Base-by-base conservation (phyloP, 2,113 vertebrate species). In the Gyps fulvus region DNA sequence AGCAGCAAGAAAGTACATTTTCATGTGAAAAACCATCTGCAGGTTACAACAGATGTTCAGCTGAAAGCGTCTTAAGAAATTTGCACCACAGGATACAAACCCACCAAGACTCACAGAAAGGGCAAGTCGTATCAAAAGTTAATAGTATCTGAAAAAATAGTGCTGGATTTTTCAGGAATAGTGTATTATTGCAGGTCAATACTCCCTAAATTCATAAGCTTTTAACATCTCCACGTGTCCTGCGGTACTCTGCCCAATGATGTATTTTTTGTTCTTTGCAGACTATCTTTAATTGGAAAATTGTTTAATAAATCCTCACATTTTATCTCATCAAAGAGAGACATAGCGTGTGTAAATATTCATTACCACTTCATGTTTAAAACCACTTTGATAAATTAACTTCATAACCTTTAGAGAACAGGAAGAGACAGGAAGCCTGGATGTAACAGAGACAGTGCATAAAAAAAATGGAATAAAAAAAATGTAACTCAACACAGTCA, bases 241-340 rank as follows among this genome's bases (percentile, higher is more conserved):
- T 77, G 47, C 73, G 78, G 19, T 84, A 66, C 49, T 76, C 45
- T 83, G 36, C 38, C 83, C 87, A 93, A 11, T 89, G 58, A 91
- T 87, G 63, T 71, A 55, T 74, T 59, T 86, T 77, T 94, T 95
- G 72, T 96, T 93, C 94, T 73, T 91, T 88, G 38, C 91, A 94
- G 93, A 73, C 63, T 83, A 12, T 74, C 58, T 94, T 95, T 97
- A 97, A 94, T 83, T 97, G 93, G 95, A 91, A 93, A 97, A 90
- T 62, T 83, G 94, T 97, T 97, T 85, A 93, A 84, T 87, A 95
- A 95, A 97, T 96, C 61, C 83, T 95, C 74, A 81, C 83, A 88
- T 97, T 97, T 92, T 97, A 95, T 98, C 93, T 97, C 97, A 95
- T 98, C 94, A 97, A 97, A 96, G 38, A 67, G 89, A 72, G 45